phyloP scores from a whole-genome alignment of 2,797 vertebrate genomes.

The Enteromius argenteus region DNA sequence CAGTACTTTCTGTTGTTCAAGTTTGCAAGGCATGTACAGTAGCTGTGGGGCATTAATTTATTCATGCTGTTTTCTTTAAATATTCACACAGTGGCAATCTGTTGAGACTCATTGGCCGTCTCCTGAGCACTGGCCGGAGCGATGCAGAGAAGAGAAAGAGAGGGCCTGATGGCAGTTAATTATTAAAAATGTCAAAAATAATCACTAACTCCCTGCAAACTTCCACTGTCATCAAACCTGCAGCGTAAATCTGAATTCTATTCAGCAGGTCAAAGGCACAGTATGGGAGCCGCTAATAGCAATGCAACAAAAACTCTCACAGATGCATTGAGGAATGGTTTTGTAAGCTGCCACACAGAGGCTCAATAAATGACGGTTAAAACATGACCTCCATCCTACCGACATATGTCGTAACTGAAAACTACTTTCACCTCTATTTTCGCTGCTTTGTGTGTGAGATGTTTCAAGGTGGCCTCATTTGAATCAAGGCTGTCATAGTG shows the following conservation, averaged over 20 bases:
- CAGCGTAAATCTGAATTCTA: slow-evolving; percentile 9
- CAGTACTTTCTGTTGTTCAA: slow-evolving; percentile 60
- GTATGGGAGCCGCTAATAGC: slow-evolving; percentile 22
- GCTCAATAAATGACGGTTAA: slow-evolving; percentile 46
- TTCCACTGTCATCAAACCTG: slow-evolving; percentile 41
- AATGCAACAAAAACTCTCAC: slow-evolving; percentile 19
- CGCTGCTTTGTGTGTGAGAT: slow-evolving; percentile 44
- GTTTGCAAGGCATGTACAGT: slow-evolving; percentile 57
- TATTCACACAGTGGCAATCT: slow-evolving; percentile 71
- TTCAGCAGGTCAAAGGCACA: slow-evolving; percentile 18
- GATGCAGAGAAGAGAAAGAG: slow-evolving; percentile 51
- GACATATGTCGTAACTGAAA: slow-evolving; percentile 55
- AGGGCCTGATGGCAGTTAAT: slow-evolving; percentile 58
- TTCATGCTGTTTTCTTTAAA: slow-evolving; percentile 71
- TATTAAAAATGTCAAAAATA: slow-evolving; percentile 67
- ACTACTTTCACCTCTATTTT: slow-evolving; percentile 61
- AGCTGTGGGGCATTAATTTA: slow-evolving; percentile 69
- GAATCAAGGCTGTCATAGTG: slow-evolving; percentile 59
- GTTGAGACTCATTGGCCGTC: slow-evolving; percentile 60
- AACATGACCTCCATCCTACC: slow-evolving; percentile 58
- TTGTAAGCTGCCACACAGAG: slow-evolving; percentile 39
- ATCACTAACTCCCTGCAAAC: slow-evolving; percentile 45
- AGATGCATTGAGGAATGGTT: slow-evolving; percentile 37
- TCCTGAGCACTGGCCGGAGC: slow-evolving; percentile 57
- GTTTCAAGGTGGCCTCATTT: slow-evolving; percentile 59